Evolutionary conservation across 2,888 invertebrate species (phyloP), one percentile per base, ranked within the genome.

Genomic region (Heliconius cydno): DNA sequence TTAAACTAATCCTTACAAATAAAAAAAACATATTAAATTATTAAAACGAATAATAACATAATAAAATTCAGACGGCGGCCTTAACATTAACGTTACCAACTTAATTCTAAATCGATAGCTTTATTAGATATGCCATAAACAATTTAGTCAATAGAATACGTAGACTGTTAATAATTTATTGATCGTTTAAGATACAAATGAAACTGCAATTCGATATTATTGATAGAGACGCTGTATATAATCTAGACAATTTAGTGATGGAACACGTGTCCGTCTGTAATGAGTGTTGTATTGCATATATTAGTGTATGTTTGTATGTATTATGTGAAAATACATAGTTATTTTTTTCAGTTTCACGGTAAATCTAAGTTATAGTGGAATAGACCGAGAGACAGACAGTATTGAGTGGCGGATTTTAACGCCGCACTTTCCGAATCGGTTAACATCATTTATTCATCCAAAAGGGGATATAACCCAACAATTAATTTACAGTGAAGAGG

Each of bases 171-270:
- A 78, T 71, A 78, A 80, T 75, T 65, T 76, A 67, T 75, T 67
- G 72, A 78, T 38, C 80, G 77, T 77, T 77, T 77, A 78, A 34
- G 38, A 80, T 77, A 67, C 74, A 78, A 80, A 78, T 78, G 79
- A 82, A 80, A 65, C 25, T 80, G 82, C 79, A 82, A 81, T 70
- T 71, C 74, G 76, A 82, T 81, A 67, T 77, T 76, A 78, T 79
- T 72, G 70, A 66, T 75, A 63, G 68, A 80, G 41, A 80, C 74
- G 28, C 25, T 57, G 67, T 79, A 67, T 73, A 71, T 46, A 65
- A 75, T 66, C 75, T 65, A 75, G 66, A 65, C 66, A 65, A 75
- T 75, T 75, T 65, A 75, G 38, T 73, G 60, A n/a, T 57, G 7
- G 72, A 30, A 72, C 57, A 73, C 34, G 34, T 60, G 73, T 57